A percentile compares a stretch with the other conserved stretches of the same genome.
Conservation (phyloP, 2,113 vertebrate species). For the Petroica traversi region DNA sequence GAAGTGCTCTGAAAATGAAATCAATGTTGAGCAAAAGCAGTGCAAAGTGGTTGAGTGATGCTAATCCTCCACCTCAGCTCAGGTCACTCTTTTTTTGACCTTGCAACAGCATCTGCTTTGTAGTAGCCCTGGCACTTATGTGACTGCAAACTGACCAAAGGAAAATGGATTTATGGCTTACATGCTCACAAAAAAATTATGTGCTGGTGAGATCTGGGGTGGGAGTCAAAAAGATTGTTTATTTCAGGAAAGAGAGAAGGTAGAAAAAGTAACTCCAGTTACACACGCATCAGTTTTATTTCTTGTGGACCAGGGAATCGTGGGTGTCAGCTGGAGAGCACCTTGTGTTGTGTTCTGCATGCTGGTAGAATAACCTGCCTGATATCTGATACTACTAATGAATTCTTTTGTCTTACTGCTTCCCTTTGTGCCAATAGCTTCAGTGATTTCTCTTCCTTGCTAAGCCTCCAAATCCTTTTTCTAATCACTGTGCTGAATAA, state of each 20-base stretch:
- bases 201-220: background rate
- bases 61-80: background rate
- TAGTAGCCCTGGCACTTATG: background rate
- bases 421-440: background rate
- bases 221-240: background rate
- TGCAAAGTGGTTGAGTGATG: background rate
- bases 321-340: background rate
- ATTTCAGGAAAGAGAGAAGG: background rate
- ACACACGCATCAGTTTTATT: background rate
- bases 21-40: fast-evolving
- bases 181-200: background rate
- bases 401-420: background rate
- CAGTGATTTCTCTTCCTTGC: background rate
- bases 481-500: conserved; percentile 33
- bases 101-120: background rate
- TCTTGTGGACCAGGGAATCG: background rate
- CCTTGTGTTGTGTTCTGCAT: fast-evolving
- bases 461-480: conserved; percentile 3
- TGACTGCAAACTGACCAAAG: background rate
- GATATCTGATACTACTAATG: background rate
- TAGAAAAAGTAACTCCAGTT: background rate
- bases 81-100: background rate
- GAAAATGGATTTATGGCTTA: background rate
- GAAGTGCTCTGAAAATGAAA: background rate
- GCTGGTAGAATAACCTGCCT: background rate